Evolutionary conservation across 1,140 invertebrate genomes (phyloP).

Genomic region (Monomorium pharaonis): DNA sequence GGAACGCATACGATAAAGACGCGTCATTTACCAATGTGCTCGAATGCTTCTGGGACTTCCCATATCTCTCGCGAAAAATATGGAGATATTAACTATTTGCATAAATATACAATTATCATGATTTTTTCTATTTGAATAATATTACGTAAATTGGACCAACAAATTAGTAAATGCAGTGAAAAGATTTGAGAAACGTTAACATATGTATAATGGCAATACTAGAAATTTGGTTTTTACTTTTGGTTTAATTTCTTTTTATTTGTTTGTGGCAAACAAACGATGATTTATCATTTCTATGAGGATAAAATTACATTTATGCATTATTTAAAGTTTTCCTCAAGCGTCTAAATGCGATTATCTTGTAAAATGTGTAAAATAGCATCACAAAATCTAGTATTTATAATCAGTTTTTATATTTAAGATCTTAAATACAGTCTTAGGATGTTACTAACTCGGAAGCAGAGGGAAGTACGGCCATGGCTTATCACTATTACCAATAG

Average conservation of each 20-base stretch:
- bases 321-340: too few species aligned
- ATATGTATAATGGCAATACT: not conserved
- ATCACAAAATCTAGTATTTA: too few species aligned
- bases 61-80: not conserved
- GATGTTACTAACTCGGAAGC: too few species aligned
- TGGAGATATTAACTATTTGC: not conserved
- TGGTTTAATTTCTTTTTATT: not conserved
- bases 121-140: not conserved
- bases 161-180: not conserved
- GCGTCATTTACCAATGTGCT: conserved; percentile 24
- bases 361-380: too few species aligned
- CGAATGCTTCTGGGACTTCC: conserved; percentile 38
- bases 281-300: not conserved
- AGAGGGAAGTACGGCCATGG: not conserved
- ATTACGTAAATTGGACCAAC: not conserved
- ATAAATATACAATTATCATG: not conserved
- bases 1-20: not conserved
- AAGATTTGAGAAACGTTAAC: not conserved
- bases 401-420: too few species aligned
- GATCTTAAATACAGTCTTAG: too few species aligned
- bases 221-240: not conserved
- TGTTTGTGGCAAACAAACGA: not conserved
- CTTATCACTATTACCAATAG: conserved; percentile 8
- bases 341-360: too few species aligned
- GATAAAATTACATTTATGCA: not conserved